These are phyloP conservation scores for Halcyon badia DNA, from an alignment of 2,797 vertebrate species.

Conservation along the genomic window DNA sequence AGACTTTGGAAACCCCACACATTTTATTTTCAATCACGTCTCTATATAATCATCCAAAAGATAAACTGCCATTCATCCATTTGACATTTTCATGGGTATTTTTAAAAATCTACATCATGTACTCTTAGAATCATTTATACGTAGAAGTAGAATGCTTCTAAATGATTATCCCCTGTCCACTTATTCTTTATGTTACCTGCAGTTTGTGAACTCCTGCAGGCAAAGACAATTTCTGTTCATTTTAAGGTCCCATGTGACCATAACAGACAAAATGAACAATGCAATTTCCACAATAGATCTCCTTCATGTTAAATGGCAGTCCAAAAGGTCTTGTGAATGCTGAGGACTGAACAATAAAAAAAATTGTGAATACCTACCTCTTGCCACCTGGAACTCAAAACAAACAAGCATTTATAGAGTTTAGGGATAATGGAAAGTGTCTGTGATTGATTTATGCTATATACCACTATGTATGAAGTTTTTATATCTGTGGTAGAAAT, in stretches of 20 bases:
- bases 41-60: not conserved
- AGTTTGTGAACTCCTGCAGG: not conserved
- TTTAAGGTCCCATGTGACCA: not conserved
- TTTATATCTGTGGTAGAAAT: not conserved
- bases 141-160: not conserved
- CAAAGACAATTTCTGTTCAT: not conserved
- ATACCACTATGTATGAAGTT: not conserved
- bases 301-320: not conserved
- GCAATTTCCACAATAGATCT: not conserved
- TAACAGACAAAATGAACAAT: not conserved
- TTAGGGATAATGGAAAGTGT: not conserved
- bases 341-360: not conserved
- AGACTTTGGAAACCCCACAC: not conserved
- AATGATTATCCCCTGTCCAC: not conserved
- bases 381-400: not conserved
- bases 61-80: not conserved
- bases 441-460: not conserved
- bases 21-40: not conserved
- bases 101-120: not conserved
- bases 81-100: not conserved
- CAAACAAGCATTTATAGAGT: not conserved
- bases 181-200: not conserved
- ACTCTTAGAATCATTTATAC: not conserved
- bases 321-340: not conserved
- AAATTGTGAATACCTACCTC: not conserved